These are phyloP conservation scores for Tyto alba DNA, from an alignment of 2,113 vertebrate species.

Conservation along the genomic window DNA sequence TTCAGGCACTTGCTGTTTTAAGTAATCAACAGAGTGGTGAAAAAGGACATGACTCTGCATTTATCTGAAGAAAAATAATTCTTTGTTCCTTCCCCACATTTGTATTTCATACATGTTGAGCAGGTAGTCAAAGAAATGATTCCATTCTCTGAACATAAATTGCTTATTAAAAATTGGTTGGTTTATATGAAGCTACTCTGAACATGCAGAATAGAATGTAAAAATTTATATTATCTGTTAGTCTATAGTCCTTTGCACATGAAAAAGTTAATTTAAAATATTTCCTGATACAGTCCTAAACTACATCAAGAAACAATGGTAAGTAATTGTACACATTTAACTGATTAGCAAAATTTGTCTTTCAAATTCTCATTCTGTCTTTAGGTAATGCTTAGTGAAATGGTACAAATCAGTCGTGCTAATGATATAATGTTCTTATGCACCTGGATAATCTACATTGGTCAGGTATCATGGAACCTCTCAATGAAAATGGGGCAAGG, in stretches of 20 bases:
- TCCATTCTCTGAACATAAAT: neutral
- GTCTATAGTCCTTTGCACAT: neutral
- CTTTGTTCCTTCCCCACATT: neutral
- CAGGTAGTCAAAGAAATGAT: neutral
- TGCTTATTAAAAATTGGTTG: neutral
- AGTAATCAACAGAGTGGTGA: neutral
- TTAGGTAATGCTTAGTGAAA: neutral
- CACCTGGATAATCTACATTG: neutral
- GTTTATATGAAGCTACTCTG: neutral
- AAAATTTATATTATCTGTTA: neutral
- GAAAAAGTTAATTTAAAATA: neutral
- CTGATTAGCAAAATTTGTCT: neutral
- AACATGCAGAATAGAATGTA: neutral
- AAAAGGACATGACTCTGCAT: neutral
- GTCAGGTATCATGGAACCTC: neutral
- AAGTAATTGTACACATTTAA: neutral
- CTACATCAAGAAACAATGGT: neutral
- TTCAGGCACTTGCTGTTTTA: slow-evolving; percentile 5
- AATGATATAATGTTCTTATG: neutral
- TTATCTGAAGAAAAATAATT: neutral
- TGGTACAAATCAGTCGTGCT: neutral
- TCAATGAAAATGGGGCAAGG: neutral
- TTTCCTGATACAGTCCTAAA: neutral
- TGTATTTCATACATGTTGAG: neutral
- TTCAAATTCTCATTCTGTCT: neutral